These are phyloP conservation scores for Andrena bicolor DNA, from an alignment of 2,888 invertebrate genomes.

Conservation along the genomic window DNA sequence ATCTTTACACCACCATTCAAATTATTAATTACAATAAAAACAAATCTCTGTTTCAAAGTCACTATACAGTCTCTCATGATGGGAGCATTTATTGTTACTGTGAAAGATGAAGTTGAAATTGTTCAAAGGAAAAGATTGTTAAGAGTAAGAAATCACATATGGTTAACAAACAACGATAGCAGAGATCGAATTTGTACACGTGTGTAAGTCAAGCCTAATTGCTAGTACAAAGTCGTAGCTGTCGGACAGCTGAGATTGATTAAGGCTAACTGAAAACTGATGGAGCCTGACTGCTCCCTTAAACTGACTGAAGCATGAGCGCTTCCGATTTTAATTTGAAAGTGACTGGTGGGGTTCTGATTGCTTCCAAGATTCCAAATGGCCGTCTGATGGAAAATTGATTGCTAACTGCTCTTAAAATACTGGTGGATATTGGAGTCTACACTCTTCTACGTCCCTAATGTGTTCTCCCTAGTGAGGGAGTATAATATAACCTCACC, in stretches of 20 bases:
- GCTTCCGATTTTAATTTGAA: background rate
- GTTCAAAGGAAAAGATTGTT: no score
- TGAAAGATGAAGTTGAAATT: no score
- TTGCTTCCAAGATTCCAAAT: background rate
- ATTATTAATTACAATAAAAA: no score
- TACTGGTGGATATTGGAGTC: background rate
- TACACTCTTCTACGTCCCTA: background rate
- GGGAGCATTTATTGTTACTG: no score
- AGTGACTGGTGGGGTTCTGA: slow-evolving; percentile 7
- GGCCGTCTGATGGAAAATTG: background rate
- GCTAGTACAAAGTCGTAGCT: background rate
- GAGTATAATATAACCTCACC: background rate
- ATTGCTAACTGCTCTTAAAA: background rate
- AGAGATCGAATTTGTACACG: no score
- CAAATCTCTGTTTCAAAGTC: no score
- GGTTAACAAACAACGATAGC: no score
- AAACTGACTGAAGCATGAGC: background rate
- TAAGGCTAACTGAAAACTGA: background rate
- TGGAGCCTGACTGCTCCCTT: background rate
- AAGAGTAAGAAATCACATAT: no score
- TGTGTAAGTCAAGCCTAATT: background rate
- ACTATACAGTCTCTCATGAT: no score
- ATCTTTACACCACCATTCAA: no score
- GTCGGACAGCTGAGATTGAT: background rate
- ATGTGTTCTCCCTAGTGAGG: background rate